These are phyloP conservation scores for Thumatha senex DNA, from an alignment of 2,888 invertebrate species.

Conservation along the genomic window DNA sequence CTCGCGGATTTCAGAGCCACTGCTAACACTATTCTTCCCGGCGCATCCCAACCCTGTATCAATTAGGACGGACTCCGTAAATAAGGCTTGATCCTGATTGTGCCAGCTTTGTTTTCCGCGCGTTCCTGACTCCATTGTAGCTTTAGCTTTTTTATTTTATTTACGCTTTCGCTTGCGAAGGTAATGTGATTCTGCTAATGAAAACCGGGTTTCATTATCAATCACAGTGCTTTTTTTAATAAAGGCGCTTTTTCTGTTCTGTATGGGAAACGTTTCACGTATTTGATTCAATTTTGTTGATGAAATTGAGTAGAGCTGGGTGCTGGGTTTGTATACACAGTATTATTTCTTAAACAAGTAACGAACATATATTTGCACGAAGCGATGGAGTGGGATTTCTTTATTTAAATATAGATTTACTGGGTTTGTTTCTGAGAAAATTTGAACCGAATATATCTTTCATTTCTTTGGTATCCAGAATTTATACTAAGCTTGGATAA, in stretches of 20 bases:
- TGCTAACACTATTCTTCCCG: conserved; percentile 36
- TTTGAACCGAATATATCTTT: background rate
- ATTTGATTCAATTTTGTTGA: conserved; percentile 15
- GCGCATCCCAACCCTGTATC: conserved; percentile 60
- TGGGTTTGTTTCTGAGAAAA: background rate
- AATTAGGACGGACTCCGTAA: conserved; percentile 70
- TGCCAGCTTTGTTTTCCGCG: conserved; percentile 57
- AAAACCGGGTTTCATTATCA: conserved; percentile 37
- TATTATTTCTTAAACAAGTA: background rate
- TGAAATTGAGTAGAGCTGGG: background rate
- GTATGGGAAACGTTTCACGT: conserved; percentile 12
- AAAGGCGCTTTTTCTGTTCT: conserved; percentile 18
- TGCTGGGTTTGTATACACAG: background rate
- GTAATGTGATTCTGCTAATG: conserved; percentile 46
- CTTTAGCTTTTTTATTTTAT: conserved; percentile 33
- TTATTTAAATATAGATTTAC: background rate
- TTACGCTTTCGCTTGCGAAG: conserved; percentile 28
- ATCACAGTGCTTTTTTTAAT: conserved; percentile 27
- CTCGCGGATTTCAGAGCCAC: conserved; percentile 40
- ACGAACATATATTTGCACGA: background rate
- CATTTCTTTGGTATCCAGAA: too few species aligned
- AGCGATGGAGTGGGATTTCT: background rate
- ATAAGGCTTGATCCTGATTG: conserved; percentile 67
- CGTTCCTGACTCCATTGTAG: conserved; percentile 44
- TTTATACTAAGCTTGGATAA: too few species aligned